A percentile compares a stretch with the other conserved stretches of the same genome.
These are phyloP conservation scores for Brachionus plicatilis DNA, from an alignment of 1,140 invertebrate species.

Conservation along the genomic window DNA sequence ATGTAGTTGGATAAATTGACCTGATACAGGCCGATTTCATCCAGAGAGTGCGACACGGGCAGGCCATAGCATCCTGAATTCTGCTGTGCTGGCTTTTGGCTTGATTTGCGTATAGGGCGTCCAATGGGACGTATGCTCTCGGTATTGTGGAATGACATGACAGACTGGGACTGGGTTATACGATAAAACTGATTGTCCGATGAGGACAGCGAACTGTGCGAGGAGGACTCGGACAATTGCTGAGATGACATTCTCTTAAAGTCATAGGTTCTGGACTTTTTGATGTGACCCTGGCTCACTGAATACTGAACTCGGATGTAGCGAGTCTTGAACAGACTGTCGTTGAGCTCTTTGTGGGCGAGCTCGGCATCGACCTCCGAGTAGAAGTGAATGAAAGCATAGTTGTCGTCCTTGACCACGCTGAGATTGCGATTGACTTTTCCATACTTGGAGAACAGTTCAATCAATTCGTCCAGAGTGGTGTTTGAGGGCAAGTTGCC, in stretches of 20 bases:
- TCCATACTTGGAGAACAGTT: slow-evolving; percentile 20
- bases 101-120: background rate
- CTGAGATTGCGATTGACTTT: slow-evolving; percentile 9
- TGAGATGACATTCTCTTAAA: background rate
- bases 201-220: background rate
- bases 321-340: slow-evolving; percentile 8
- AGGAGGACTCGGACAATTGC: background rate
- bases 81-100: background rate
- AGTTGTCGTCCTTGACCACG: slow-evolving; percentile 35
- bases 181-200: background rate
- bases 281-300: background rate
- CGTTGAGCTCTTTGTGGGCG: background rate
- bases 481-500: slow-evolving; percentile 25
- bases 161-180: background rate
- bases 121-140: background rate
- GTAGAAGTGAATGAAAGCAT: slow-evolving; percentile 33
- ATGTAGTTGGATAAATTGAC: background rate
- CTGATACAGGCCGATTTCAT: background rate
- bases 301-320: slow-evolving; percentile 37
- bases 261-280: background rate
- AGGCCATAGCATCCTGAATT: background rate
- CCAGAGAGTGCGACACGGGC: background rate
- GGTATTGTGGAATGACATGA: background rate
- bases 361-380: background rate
- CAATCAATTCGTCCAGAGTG: background rate